Base-by-base conservation (phyloP, 2,113 vertebrate genomes). In the Notarius quadriscutis region DNA sequence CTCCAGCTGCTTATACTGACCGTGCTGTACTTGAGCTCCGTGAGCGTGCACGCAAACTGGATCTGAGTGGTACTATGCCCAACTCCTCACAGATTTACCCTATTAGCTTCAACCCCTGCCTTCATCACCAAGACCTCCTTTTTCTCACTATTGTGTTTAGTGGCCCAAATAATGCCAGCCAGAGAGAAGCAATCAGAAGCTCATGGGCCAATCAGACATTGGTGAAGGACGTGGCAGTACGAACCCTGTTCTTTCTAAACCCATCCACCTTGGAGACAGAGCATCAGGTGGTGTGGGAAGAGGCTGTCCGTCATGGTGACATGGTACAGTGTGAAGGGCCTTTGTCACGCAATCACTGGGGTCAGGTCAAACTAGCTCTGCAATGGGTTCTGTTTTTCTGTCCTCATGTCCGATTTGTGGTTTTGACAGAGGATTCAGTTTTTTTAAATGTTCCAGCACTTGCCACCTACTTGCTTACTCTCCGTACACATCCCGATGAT, bases 351-450 rank as follows among this genome's bases (percentile, higher is more conserved):
- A 95, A 93, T 0, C 93, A 94, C 84, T 96, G 94, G 0, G 93
- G 95, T 25, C 97, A 95, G 91, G 91, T 94, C 18, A 20, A 96
- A 55, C 88, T 95, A 90, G 95, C 95, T 0, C 82, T 94, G 27
- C 95, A 95, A 60, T 99, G 97, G 98, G 89, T 94, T 1, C 92
- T 98, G 84, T 89, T 96, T 0, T 97, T 96, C 92, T 99, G 98
- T 81, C 95, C 97, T 50, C 92, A 87, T 0, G 96, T 96, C 3
- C 95, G 94, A 6, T 99, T 97, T 60, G 91, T 98, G 62, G 93
- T 99, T 1, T 94, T 97, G 89, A 87, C 95, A 1, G 93, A 97
- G 0, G 96, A 99, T 60, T 93, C 94, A 0, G 88, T 94, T 87
- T 99, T 97, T 87, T 91, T 98, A 7, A 95, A 97, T 2, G 86